Evolutionary conservation across 2,888 invertebrate species (phyloP).

Genomic region (Chloroclystis v-ata): DNA sequence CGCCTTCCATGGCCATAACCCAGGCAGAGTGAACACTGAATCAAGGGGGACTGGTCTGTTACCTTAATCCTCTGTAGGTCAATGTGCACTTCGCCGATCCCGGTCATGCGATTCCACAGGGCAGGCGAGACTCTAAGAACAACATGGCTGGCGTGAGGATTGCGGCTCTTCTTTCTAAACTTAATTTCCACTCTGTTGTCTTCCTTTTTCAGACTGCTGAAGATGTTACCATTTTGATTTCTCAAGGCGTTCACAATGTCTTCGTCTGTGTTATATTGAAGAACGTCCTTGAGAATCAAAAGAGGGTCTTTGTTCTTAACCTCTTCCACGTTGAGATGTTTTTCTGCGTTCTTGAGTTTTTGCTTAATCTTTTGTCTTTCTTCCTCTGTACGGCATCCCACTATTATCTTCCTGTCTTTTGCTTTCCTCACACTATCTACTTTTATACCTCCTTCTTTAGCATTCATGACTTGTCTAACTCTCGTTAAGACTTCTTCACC

Average conservation of each 20-base stretch:
- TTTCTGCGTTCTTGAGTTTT: not conserved
- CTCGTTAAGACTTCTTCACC: constrained; percentile 12
- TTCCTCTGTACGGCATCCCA: constrained; percentile 11
- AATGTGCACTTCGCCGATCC: not conserved
- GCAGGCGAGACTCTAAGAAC: not conserved
- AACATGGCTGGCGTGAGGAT: not conserved
- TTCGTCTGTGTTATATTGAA: constrained; percentile 7
- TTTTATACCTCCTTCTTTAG: constrained; percentile 12
- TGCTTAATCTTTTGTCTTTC: constrained; percentile 13
- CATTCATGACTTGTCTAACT: constrained; percentile 14
- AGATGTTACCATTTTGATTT: not conserved
- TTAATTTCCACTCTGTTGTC: not conserved
- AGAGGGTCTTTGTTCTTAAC: constrained; percentile 23
- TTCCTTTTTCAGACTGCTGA: not conserved
- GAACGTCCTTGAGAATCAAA: constrained; percentile 12
- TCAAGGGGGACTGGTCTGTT: not conserved
- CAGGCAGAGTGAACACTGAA: constrained; percentile 3
- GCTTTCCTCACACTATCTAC: constrained; percentile 19
- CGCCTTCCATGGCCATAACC: not conserved
- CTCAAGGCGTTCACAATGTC: not conserved
- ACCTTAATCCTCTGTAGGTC: constrained; percentile 2
- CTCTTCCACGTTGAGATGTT: constrained; percentile 13
- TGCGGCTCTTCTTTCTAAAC: not conserved
- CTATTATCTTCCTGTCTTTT: constrained; percentile 15
- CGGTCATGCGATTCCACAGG: not conserved